Conservation (phyloP, 2,888 invertebrate species). For the Acanthoscelides obtectus region DNA sequence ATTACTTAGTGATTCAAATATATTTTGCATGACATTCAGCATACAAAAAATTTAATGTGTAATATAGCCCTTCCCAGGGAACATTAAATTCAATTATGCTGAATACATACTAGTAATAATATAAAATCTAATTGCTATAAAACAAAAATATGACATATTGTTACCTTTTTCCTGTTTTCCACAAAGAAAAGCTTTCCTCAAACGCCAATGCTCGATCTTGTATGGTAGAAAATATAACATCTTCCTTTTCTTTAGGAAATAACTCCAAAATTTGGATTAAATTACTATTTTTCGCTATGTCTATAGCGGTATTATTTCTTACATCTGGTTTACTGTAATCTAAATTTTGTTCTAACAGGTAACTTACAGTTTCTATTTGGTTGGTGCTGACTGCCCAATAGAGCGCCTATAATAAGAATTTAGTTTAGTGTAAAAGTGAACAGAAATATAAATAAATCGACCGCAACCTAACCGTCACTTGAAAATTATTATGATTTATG, state of each 20-base stretch:
- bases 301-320: constrained; percentile 49
- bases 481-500: no score
- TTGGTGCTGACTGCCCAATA: constrained; percentile 61
- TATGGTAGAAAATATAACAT: constrained; percentile 22
- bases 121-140: no score
- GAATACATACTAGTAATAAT: no score
- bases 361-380: constrained; percentile 51
- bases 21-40: no score
- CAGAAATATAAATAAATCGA: no score
- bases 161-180: constrained; percentile 18
- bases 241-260: constrained; percentile 44
- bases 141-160: constrained; percentile 1
- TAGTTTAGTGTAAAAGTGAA: no score
- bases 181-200: constrained; percentile 23
- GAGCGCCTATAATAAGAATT: constrained; percentile 56
- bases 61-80: no score
- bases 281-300: constrained; percentile 54
- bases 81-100: no score
- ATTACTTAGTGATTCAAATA: no score
- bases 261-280: constrained; percentile 49
- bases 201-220: constrained; percentile 19
- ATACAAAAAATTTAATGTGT: no score
- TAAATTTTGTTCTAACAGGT: constrained; percentile 54
- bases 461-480: no score
- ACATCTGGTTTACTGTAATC: constrained; percentile 51